Percentiles rank a stretch among this genome's conserved stretches.
Evolutionary conservation across 2,797 vertebrate species (phyloP).

Genomic region (Scomberomorus guttatus): DNA sequence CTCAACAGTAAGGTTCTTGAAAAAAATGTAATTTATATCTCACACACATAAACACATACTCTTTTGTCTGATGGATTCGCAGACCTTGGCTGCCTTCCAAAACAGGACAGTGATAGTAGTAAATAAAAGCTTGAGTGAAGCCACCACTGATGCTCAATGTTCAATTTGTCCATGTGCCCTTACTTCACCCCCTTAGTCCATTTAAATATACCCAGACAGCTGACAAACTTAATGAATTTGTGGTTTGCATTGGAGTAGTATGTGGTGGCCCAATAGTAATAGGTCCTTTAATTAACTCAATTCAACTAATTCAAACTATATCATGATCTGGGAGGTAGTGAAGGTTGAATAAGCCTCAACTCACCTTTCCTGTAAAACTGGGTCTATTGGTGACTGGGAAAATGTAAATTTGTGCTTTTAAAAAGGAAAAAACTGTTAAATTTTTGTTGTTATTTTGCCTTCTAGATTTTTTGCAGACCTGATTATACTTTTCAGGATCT

Average conservation of each 20-base stretch:
- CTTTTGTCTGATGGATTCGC: neutral
- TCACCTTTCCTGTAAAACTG: neutral
- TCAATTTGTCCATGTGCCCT: neutral
- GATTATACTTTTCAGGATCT: neutral
- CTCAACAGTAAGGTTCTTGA: too few species aligned
- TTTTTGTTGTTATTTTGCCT: too few species aligned
- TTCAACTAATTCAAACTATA: neutral
- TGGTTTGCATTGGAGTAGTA: too few species aligned
- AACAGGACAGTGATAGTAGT: neutral
- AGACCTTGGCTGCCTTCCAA: neutral
- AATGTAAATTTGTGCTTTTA: neutral
- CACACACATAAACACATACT: neutral
- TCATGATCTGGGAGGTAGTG: neutral
- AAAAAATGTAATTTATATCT: too few species aligned
- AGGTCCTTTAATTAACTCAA: neutral
- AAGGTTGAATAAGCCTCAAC: neutral
- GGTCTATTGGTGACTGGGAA: neutral
- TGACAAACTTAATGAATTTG: neutral
- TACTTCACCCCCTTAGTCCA: constrained; percentile 7
- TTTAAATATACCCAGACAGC: neutral
- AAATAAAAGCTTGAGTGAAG: constrained; percentile 6
- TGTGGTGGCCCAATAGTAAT: too few species aligned
- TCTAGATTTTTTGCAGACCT: neutral
- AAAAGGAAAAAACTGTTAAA: accelerated
- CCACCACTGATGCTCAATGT: neutral